Percentiles rank a stretch among this genome's conserved stretches.
Conservation (phyloP, 2,888 invertebrate genomes). For the Acrobasis repandana region DNA sequence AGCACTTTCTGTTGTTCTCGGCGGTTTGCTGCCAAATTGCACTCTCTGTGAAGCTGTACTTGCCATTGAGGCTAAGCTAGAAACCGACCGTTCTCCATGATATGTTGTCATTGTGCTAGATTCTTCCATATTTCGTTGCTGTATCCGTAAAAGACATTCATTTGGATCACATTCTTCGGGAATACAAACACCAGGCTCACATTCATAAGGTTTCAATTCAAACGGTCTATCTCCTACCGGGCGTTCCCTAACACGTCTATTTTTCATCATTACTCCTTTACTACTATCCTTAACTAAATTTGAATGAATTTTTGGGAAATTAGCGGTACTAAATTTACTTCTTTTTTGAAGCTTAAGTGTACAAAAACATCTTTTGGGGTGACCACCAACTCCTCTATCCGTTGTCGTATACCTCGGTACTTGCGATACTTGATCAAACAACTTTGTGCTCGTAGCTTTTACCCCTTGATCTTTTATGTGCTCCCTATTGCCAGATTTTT, state of each 20-base stretch:
- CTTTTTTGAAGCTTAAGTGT: slow-evolving; percentile 42
- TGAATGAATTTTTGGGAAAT: slow-evolving; percentile 4
- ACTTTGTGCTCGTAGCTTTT: slow-evolving; percentile 1
- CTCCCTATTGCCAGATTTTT: slow-evolving; percentile 16
- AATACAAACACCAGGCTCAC: slow-evolving; percentile 30
- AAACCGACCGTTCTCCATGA: not conserved
- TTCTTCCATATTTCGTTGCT: not conserved
- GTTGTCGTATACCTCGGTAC: slow-evolving; percentile 19
- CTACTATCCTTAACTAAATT: slow-evolving; percentile 15
- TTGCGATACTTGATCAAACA: slow-evolving; percentile 28
- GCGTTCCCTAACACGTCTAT: slow-evolving; percentile 2
- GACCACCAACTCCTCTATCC: slow-evolving; percentile 26
- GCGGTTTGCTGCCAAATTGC: not conserved
- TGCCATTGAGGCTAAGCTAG: not conserved
- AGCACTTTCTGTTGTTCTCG: not conserved
- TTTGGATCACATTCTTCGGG: slow-evolving; percentile 29
- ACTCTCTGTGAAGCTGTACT: not conserved
- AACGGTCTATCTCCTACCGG: slow-evolving; percentile 12
- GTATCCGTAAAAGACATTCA: not conserved
- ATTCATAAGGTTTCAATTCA: slow-evolving; percentile 33
- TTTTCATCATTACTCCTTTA: slow-evolving; percentile 19
- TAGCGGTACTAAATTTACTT: slow-evolving; percentile 21
- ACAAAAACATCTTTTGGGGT: slow-evolving; percentile 45
- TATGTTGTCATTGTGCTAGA: not conserved
- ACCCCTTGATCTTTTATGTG: slow-evolving; percentile 4